Percentiles rank a stretch among this genome's conserved stretches.
phyloP scores from a whole-genome alignment of 2,888 invertebrate genomes.

The Saturnia japonica region DNA sequence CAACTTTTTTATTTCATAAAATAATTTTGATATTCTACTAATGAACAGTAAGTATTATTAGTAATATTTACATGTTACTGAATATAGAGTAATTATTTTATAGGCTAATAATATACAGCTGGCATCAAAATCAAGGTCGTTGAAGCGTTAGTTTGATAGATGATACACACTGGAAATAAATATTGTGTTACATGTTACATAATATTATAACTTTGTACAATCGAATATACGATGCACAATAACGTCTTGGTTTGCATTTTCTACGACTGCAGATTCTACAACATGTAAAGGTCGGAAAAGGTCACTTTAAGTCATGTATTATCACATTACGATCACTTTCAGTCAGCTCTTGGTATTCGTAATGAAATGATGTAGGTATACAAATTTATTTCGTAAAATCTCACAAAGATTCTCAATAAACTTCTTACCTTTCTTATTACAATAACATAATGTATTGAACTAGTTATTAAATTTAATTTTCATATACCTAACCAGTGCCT shows the following conservation, averaged over 20 bases:
- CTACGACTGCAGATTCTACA: neutral
- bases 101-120: conserved; percentile 4
- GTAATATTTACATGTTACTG: too few species aligned
- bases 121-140: neutral
- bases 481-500: too few species aligned
- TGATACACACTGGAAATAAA: neutral
- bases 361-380: neutral
- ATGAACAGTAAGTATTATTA: too few species aligned
- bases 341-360: neutral
- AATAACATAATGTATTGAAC: too few species aligned
- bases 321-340: neutral
- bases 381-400: neutral
- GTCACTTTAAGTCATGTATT: neutral
- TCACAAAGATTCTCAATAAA: too few species aligned
- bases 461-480: too few species aligned
- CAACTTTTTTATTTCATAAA: too few species aligned
- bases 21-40: too few species aligned
- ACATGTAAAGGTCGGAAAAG: neutral
- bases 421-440: too few species aligned
- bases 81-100: neutral
- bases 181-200: conserved; percentile 1
- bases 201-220: neutral
- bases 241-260: neutral
- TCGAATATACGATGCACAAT: neutral
- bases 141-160: neutral